Conservation (phyloP, 2,888 invertebrate genomes). For the Nebria brevicollis region DNA sequence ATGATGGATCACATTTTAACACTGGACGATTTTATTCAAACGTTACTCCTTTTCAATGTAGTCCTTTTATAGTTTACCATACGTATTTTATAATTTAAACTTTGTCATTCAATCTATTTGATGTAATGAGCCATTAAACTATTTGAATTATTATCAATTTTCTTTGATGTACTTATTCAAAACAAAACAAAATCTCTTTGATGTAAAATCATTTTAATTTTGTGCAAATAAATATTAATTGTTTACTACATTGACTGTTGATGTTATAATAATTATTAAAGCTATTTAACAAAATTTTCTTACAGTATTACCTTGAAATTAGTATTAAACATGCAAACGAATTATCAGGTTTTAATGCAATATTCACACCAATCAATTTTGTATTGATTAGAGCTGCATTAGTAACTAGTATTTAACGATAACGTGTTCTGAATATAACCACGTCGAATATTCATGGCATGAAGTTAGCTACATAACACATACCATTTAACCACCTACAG, state of each 20-base stretch:
- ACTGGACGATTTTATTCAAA: not conserved
- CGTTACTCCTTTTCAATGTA: not conserved
- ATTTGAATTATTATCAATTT: too few species aligned
- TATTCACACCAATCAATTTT: not conserved
- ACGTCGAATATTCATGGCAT: not conserved
- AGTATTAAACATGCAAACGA: not conserved
- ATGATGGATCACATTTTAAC: constrained; percentile 1
- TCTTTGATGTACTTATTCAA: too few species aligned
- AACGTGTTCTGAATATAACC: not conserved
- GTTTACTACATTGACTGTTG: too few species aligned
- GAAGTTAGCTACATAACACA: not conserved
- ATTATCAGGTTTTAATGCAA: not conserved
- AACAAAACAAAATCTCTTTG: too few species aligned
- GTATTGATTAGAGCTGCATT: not conserved
- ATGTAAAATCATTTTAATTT: too few species aligned
- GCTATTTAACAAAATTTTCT: not conserved
- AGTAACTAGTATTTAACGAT: not conserved
- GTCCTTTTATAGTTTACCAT: not conserved
- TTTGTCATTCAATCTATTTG: not conserved
- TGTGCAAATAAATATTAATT: too few species aligned
- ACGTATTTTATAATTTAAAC: not conserved
- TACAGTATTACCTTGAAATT: not conserved
- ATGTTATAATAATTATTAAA: too few species aligned
- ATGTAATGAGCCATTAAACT: not conserved
- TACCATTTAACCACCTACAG: not conserved